Base-by-base conservation (phyloP, 2,888 invertebrate genomes). In the Hyalella azteca region DNA sequence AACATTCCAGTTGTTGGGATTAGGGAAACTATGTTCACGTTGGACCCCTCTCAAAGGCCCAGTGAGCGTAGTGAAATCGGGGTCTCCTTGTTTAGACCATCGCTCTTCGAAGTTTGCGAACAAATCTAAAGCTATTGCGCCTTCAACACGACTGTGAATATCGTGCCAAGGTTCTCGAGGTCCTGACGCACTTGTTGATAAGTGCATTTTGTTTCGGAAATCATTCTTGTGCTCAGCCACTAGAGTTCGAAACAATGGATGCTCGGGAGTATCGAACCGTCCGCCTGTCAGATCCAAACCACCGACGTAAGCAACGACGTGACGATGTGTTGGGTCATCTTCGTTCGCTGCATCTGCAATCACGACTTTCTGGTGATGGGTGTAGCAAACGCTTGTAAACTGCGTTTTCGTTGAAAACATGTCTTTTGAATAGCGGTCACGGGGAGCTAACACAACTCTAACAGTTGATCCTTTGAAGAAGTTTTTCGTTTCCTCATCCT, bases 141-240 rank as follows among this genome's bases (percentile, higher is more conserved):
- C 85, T 54, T 82, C 82, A 15, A 85, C 81, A 26, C 79, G 73
- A 26, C 80, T 80, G 78, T 85, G 84, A 48, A 85, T 85, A 48
- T 85, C 85, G 49, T 85, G 85, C 85, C 85, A 85, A 15, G 85
- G 85, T 54, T 85, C 82, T 5, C 85, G 78, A 15, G 85, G 85
- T 3, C 85, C 85, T 41, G 45, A 78, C 19, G 81, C 81, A 59
- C 82, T 81, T 29, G 84, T 80, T 22, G 80, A 78, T 40, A 81
- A 78, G 45, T 78, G 77, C 78, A 81, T 81, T 22, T 80, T 80
- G 77, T 85, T 84, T 15, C 82, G 48, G 59, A 85, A 84, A 73
- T 85, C 83, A 54, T 80, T 77, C 26, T 77, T 77, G 79, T 85
- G 85, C 40, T 85, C 84, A 3, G 32, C 36, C 39, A 78, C 50